Conservation (phyloP, 1,140 invertebrate species). For the Panulirus ornatus region DNA sequence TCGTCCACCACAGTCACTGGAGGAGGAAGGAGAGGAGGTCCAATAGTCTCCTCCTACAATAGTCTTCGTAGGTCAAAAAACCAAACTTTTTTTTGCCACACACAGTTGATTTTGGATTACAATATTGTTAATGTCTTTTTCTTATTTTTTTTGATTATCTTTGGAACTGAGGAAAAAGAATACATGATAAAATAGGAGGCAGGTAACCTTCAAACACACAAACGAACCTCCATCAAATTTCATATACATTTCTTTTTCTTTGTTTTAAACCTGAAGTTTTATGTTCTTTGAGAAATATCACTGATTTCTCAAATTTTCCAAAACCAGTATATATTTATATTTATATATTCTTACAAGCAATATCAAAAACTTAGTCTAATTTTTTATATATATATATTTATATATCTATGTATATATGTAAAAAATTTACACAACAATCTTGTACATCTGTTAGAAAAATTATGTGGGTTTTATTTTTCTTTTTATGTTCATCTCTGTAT, state of each 20-base stretch:
- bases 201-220: too few relatives aligned
- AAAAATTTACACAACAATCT: conserved; percentile 1
- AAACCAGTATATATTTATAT: too few relatives aligned
- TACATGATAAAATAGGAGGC: too few relatives aligned
- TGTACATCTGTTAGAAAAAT: conserved; percentile 19
- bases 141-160: neutral
- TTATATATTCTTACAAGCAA: conserved; percentile 33
- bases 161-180: too few relatives aligned
- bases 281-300: neutral
- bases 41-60: too few relatives aligned
- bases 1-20: too few relatives aligned
- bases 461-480: neutral
- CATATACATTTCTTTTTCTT: neutral
- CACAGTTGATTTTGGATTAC: neutral
- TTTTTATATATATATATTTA: conserved; percentile 50
- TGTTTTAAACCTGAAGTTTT: neutral
- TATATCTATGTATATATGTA: conserved; percentile 32
- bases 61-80: too few relatives aligned
- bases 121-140: neutral
- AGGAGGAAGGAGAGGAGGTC: too few relatives aligned
- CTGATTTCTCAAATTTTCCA: neutral
- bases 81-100: too few relatives aligned
- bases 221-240: neutral
- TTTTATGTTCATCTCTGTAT: neutral
- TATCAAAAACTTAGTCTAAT: conserved; percentile 49